These are phyloP conservation scores for Pelodiscus sinensis DNA, from an alignment of 2,113 vertebrate genomes.

Conservation along the genomic window DNA sequence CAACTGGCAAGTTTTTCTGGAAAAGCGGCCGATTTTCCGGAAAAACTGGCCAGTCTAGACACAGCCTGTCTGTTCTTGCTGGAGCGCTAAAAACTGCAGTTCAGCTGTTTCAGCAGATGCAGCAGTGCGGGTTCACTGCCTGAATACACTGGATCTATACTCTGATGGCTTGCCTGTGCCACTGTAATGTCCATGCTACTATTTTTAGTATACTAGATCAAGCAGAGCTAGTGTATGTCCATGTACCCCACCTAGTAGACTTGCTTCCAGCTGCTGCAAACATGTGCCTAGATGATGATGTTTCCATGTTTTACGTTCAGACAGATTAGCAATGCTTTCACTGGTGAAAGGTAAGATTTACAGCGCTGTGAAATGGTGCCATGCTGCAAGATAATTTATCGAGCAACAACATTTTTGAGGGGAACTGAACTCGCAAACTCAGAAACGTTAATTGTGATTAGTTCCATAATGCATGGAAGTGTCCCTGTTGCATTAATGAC, in stretches of 20 bases:
- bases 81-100: background rate
- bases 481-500: background rate
- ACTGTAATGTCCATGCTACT: background rate
- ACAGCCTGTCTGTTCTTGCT: background rate
- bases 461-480: constrained; percentile 2
- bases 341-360: background rate
- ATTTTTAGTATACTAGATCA: background rate
- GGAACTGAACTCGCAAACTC: background rate
- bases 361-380: background rate
- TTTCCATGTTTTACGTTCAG: background rate
- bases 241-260: background rate
- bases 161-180: background rate
- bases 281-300: background rate
- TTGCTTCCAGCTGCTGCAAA: background rate
- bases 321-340: background rate
- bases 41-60: too few relatives aligned
- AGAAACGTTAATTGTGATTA: background rate
- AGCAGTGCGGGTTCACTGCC: background rate
- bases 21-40: too few relatives aligned
- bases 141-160: background rate
- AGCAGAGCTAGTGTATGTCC: background rate
- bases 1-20: too few relatives aligned
- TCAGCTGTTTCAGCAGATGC: background rate
- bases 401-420: background rate
- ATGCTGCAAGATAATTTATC: background rate